Conservation (phyloP, 1,140 invertebrate genomes). For the Oryctes rhinoceros region DNA sequence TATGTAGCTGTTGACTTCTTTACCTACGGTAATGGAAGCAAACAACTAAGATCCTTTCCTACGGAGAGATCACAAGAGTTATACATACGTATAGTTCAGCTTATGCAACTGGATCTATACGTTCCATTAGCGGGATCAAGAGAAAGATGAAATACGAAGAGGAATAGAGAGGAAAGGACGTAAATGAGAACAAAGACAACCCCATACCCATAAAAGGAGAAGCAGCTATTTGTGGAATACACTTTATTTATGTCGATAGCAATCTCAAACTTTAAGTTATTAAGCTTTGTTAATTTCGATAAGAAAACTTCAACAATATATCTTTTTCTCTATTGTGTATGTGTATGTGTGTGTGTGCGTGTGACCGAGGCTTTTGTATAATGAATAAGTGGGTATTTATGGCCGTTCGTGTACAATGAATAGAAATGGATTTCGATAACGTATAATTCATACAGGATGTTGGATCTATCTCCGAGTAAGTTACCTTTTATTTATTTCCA, state of each 20-base stretch:
- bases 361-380: slow-evolving; percentile 14
- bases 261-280: slow-evolving; percentile 36
- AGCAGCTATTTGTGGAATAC: slow-evolving; percentile 32
- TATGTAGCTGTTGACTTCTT: slow-evolving; percentile 12
- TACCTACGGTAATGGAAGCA: background rate
- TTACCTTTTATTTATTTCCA: background rate
- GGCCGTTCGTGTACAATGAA: slow-evolving; percentile 20
- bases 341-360: slow-evolving; percentile 5
- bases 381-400: slow-evolving; percentile 33
- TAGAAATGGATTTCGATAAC: slow-evolving; percentile 34
- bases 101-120: slow-evolving; percentile 1
- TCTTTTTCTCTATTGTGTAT: slow-evolving; percentile 30
- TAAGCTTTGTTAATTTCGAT: slow-evolving; percentile 37
- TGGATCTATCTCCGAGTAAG: background rate
- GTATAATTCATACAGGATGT: slow-evolving; percentile 11
- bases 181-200: slow-evolving; percentile 31
- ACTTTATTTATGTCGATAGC: slow-evolving; percentile 36
- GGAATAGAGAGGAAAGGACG: background rate
- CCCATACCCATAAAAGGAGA: slow-evolving; percentile 11
- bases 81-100: background rate
- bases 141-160: slow-evolving; percentile 17
- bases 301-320: slow-evolving; percentile 38
- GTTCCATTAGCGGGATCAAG: background rate
- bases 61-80: background rate
- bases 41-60: slow-evolving; percentile 4